Percentiles rank a stretch among this genome's conserved stretches.
phyloP scores from a whole-genome alignment of 2,888 invertebrate genomes.

The Agrotis clavis region DNA sequence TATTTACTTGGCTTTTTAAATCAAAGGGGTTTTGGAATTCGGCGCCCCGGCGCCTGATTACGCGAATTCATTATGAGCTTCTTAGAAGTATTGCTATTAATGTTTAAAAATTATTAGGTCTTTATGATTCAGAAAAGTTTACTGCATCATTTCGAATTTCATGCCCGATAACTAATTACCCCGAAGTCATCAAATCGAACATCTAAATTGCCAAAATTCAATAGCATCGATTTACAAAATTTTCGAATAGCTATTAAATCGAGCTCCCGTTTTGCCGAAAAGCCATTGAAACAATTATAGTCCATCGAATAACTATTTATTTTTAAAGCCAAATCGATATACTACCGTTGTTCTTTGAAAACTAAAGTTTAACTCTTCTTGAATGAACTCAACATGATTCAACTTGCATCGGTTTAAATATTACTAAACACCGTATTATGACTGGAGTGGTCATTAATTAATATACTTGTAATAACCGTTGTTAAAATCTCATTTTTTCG shows the following conservation, averaged over 20 bases:
- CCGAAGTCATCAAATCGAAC: too few species aligned
- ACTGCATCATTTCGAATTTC: too few species aligned
- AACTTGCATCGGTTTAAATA: slow-evolving; percentile 14
- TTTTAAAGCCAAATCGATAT: too few species aligned
- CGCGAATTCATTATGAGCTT: not conserved
- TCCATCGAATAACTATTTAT: not conserved
- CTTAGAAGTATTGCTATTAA: not conserved
- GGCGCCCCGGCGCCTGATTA: slow-evolving; percentile 17
- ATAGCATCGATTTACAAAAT: too few species aligned
- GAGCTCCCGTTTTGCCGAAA: too few species aligned
- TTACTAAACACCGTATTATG: slow-evolving; percentile 66
- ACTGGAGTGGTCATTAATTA: slow-evolving; percentile 84
- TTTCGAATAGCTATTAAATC: too few species aligned
- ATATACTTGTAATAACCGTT: slow-evolving; percentile 86
- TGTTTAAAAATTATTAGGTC: not conserved
- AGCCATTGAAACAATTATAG: too few species aligned
- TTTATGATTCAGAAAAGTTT: too few species aligned
- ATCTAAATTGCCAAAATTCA: too few species aligned
- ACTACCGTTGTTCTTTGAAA: not conserved
- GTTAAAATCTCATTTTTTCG: slow-evolving; percentile 87
- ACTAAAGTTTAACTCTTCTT: slow-evolving; percentile 11
- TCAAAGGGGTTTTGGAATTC: slow-evolving; percentile 7
- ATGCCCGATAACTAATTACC: too few species aligned
- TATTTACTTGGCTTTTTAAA: slow-evolving; percentile 17
- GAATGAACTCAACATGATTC: slow-evolving; percentile 29